Evolutionary conservation across 64 coral and sea anemone genomes (phyloP).

Genomic region (Pocillopora verrucosa): DNA sequence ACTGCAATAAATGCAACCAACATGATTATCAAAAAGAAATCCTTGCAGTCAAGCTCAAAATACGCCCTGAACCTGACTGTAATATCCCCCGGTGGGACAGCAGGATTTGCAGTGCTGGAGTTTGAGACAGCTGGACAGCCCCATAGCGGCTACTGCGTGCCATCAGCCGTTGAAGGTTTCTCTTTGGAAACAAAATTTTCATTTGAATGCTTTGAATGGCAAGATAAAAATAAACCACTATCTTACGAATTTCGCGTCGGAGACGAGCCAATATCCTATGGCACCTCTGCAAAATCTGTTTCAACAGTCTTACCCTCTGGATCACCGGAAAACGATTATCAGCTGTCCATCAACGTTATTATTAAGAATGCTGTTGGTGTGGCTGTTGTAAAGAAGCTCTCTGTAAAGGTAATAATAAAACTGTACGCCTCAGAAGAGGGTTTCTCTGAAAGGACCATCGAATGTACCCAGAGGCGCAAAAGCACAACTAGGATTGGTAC

Average conservation of each 20-base stretch:
- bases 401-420: slow-evolving; percentile 12
- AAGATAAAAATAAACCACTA: slow-evolving; percentile 15
- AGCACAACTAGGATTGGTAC: no score
- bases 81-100: background rate
- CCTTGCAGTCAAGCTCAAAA: background rate
- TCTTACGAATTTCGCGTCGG: slow-evolving; percentile 28
- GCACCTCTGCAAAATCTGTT: background rate
- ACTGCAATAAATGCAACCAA: slow-evolving; percentile 2
- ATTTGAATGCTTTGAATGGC: slow-evolving; percentile 20
- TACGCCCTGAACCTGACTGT: background rate
- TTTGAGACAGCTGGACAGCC: slow-evolving; percentile 24
- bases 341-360: background rate
- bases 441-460: no score
- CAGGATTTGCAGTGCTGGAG: slow-evolving; percentile 6
- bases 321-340: background rate
- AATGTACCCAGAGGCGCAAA: no score
- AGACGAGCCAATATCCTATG: slow-evolving; percentile 20
- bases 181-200: background rate
- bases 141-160: background rate
- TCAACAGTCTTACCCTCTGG: background rate
- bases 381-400: background rate
- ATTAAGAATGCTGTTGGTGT: slow-evolving; percentile 24
- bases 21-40: slow-evolving; percentile 14
- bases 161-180: background rate
- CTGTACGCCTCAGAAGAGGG: no score